Base-by-base conservation (phyloP, 2,113 vertebrate species). In the Circaetus cinerascens region DNA sequence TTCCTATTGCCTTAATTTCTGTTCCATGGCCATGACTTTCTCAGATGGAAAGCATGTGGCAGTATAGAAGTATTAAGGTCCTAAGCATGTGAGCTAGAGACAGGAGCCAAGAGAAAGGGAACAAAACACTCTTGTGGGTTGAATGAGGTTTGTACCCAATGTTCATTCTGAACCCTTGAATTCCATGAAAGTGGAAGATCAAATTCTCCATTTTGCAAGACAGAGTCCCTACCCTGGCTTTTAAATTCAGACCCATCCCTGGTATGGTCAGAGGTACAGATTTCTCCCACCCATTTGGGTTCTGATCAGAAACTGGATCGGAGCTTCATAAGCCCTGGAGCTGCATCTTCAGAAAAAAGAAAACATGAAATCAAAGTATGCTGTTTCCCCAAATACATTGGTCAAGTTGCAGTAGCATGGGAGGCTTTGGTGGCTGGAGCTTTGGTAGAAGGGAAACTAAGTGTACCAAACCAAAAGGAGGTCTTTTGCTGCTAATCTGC, bases 361-460 rank as follows among this genome's bases (percentile, higher is more conserved):
- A 26, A 69, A 25, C 3, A 4, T 10, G 8, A 56, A 86, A 73
- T 69, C 23, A 62, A 55, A 84, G 45, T 34, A 19, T 0, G 0
- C 3, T 66, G 3, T 68, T 83, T 89, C 17, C 30, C 13, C 9
- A 74, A 40, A 41, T 20, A 53, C 12, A 19, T 10, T 62, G 15
- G 16, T 57, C 0, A 0, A 53, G 15, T 74, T 77, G 15, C 12
- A 64, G 30, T 27, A 48, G 3, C 7, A 7, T 53, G 13, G 21
- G 7, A 86, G 15, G 13, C 7, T 83, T 90, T 77, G 41, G 45
- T 74, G 71, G 16, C 41, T 18, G 14, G 30, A 51, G 23, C 14
- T 94, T 76, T 84, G 20, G 26, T 66, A 48, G 45, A 84, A 80
- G 30, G 17, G 59, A 69, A 80, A 60, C 12, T 13, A 46, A 23